Conservation (phyloP, 1,140 invertebrate species). For the Pentalonia nigronervosa region DNA sequence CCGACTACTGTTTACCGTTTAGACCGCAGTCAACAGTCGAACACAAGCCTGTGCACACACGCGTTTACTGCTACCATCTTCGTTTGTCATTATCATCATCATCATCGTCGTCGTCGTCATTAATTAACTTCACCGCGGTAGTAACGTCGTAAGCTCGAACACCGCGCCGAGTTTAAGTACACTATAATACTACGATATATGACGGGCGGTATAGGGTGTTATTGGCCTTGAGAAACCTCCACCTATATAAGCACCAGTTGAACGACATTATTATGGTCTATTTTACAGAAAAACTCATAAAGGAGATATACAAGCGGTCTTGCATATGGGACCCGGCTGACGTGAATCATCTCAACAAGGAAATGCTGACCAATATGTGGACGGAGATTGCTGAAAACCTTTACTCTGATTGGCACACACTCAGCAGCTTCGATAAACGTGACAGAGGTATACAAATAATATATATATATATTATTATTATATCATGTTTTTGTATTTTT, state of each 20-base stretch:
- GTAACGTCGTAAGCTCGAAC: not conserved
- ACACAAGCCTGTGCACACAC: not conserved
- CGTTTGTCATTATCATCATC: not conserved
- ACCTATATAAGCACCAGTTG: not conserved
- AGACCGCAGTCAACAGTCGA: not conserved
- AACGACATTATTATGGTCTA: conserved; percentile 7
- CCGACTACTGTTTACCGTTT: not conserved
- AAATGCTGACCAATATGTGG: conserved; percentile 32
- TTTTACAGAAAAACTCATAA: conserved; percentile 51
- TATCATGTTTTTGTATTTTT: not conserved
- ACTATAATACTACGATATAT: not conserved
- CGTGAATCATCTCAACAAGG: conserved; percentile 51
- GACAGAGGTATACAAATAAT: conserved; percentile 30
- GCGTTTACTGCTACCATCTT: not conserved
- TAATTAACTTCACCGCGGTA: not conserved
- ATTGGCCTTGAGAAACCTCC: not conserved
- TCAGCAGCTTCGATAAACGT: not conserved
- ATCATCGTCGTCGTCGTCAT: not conserved
- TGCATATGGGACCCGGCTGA: conserved; percentile 47
- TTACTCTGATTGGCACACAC: conserved; percentile 22
- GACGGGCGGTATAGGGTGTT: not conserved
- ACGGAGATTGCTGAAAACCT: conserved; percentile 17
- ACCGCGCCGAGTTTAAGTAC: not conserved
- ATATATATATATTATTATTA: not conserved
- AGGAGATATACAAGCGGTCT: conserved; percentile 32